Percentiles rank a stretch among this genome's conserved stretches.
Evolutionary conservation across 1,140 invertebrate species (phyloP).

Genomic region (Melanaphis sacchari): DNA sequence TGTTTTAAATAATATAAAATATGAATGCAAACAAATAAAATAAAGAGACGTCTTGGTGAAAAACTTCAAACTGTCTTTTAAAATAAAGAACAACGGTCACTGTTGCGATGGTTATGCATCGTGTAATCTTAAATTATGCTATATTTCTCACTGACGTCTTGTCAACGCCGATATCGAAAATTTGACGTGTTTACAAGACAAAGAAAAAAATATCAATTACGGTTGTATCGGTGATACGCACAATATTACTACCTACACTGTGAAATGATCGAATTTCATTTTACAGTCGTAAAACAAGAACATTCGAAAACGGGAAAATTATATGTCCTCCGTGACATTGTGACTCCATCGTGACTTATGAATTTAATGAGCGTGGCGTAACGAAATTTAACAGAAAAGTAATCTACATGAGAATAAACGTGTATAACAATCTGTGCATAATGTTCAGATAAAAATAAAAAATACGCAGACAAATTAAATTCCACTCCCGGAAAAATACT

Average conservation of each 20-base stretch:
- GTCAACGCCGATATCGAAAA: background rate
- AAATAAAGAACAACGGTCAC: background rate
- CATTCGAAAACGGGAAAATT: background rate
- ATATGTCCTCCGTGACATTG: background rate
- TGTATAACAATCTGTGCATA: background rate
- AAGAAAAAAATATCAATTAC: background rate
- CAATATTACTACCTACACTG: background rate
- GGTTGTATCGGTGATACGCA: background rate
- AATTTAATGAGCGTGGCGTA: background rate
- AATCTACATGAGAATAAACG: background rate
- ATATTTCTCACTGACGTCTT: background rate
- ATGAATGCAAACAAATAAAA: background rate
- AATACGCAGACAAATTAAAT: background rate
- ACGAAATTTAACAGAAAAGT: background rate
- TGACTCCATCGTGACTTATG: background rate
- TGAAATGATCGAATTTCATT: background rate
- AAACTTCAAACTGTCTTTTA: background rate
- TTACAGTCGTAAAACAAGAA: background rate
- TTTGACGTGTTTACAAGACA: background rate
- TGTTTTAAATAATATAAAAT: slow-evolving; percentile 18
- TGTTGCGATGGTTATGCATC: background rate
- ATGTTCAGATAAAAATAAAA: background rate
- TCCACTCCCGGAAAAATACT: background rate
- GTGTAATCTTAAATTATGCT: background rate
- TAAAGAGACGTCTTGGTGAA: background rate